Evolutionary conservation across 2,888 invertebrate genomes (phyloP).

Genomic region (Operophtera brumata): DNA sequence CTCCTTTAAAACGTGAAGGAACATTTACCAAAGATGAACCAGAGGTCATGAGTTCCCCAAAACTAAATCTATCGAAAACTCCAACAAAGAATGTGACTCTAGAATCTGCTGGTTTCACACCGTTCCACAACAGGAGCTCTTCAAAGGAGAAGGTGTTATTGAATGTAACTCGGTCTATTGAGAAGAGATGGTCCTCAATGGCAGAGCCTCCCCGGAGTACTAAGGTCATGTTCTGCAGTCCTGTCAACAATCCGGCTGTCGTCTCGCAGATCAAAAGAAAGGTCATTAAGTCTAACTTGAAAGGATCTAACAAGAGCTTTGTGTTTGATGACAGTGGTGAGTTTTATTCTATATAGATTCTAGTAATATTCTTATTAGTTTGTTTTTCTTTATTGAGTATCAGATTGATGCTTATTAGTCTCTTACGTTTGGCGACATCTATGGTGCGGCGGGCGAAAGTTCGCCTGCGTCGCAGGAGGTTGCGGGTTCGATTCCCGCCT

Average conservation of each 20-base stretch:
- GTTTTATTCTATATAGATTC: constrained; percentile 23
- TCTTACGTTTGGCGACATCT: no score
- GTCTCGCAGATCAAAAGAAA: constrained; percentile 55
- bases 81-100: constrained; percentile 50
- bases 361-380: no score
- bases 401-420: no score
- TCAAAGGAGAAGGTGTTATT: constrained; percentile 53
- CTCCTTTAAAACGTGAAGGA: constrained; percentile 63
- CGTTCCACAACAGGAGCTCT: constrained; percentile 51
- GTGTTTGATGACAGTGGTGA: constrained; percentile 66
- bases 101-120: constrained; percentile 65
- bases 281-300: constrained; percentile 72
- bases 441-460: no score
- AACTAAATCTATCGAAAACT: constrained; percentile 32
- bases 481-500: no score
- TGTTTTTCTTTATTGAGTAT: no score
- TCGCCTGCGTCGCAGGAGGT: no score
- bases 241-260: constrained; percentile 51
- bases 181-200: constrained; percentile 50
- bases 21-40: constrained; percentile 68
- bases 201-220: constrained; percentile 48
- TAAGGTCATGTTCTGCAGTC: constrained; percentile 73
- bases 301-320: constrained; percentile 75
- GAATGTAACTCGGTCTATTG: constrained; percentile 66
- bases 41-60: constrained; percentile 30